Conservation (phyloP, 1,140 invertebrate genomes). For the Pseudomyrmex cubaensis region DNA sequence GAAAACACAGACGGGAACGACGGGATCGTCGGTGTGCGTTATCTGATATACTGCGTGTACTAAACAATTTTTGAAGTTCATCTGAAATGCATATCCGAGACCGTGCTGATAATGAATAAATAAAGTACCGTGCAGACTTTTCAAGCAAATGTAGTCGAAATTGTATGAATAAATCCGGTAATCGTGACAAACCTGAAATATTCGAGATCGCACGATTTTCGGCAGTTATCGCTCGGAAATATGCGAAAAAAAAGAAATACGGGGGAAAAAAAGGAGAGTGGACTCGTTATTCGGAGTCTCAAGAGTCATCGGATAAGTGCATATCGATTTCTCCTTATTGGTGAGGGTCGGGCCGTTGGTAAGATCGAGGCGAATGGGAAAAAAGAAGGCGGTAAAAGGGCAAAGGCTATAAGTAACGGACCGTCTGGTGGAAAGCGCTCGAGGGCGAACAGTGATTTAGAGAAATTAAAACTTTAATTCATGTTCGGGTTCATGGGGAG, state of each 20-base stretch:
- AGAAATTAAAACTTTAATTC: slow-evolving; percentile 86
- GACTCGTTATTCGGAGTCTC: slow-evolving; percentile 65
- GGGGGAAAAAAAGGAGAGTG: not conserved
- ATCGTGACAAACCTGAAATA: slow-evolving; percentile 20
- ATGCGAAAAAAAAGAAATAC: slow-evolving; percentile 1
- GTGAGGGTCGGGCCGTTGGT: slow-evolving; percentile 68
- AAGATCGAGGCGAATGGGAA: slow-evolving; percentile 74
- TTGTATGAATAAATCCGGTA: slow-evolving; percentile 26
- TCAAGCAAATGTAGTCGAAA: slow-evolving; percentile 2
- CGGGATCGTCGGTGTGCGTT: slow-evolving; percentile 1
- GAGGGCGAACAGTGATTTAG: slow-evolving; percentile 84
- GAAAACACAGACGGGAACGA: slow-evolving; percentile 60
- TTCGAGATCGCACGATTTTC: slow-evolving; percentile 54
- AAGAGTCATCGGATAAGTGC: slow-evolving; percentile 77
- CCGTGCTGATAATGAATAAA: not conserved
- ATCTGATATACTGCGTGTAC: not conserved
- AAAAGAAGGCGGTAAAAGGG: slow-evolving; percentile 81
- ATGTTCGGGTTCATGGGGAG: slow-evolving; percentile 81
- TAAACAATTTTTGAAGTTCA: slow-evolving; percentile 47
- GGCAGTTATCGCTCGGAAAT: slow-evolving; percentile 45
- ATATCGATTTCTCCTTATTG: slow-evolving; percentile 79
- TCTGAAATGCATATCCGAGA: no score
- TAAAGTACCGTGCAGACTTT: not conserved
- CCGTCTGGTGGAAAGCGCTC: slow-evolving; percentile 83
- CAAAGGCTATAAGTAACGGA: slow-evolving; percentile 84